Conservation (phyloP, 2,888 invertebrate species). For the Anthophora plumipes region DNA sequence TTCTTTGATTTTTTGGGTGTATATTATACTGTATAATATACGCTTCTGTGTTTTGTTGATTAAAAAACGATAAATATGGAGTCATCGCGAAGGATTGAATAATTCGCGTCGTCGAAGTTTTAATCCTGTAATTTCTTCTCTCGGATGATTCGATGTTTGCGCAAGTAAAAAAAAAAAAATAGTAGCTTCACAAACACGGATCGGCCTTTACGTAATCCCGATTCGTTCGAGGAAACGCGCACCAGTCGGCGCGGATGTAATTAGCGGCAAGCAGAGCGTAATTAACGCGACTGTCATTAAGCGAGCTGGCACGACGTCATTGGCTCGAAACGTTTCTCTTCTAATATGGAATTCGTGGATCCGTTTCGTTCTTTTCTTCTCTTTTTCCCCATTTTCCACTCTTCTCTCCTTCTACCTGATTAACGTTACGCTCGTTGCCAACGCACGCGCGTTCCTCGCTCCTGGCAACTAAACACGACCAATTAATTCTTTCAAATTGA, state of each 20-base stretch:
- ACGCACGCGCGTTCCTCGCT: too few relatives aligned
- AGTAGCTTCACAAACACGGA: constrained; percentile 3
- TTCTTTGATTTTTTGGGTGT: too few relatives aligned
- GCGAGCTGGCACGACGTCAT: constrained; percentile 37
- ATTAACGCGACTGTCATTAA: constrained; percentile 62
- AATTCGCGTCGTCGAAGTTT: neutral
- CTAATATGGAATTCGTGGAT: constrained; percentile 6
- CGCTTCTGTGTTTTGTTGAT: too few relatives aligned
- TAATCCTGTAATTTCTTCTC: too few relatives aligned
- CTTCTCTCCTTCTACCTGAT: neutral
- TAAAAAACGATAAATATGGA: too few relatives aligned
- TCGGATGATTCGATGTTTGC: neutral
- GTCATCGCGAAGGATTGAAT: too few relatives aligned
- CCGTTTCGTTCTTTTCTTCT: too few relatives aligned
- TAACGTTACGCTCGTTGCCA: neutral
- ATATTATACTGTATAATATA: too few relatives aligned
- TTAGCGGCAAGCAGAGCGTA: constrained; percentile 53
- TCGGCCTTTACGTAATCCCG: constrained; percentile 58
- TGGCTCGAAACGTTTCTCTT: constrained; percentile 14
- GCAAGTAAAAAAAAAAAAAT: constrained; percentile 8
- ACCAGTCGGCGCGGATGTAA: constrained; percentile 52
- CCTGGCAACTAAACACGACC: too few relatives aligned
- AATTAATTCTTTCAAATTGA: too few relatives aligned
- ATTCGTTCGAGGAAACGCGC: constrained; percentile 50
- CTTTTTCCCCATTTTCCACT: too few relatives aligned